A percentile compares a stretch with the other conserved stretches of the same genome.
These are phyloP conservation scores for Corythornis madagascariensis DNA, from an alignment of 2,113 vertebrate genomes.

Conservation along the genomic window DNA sequence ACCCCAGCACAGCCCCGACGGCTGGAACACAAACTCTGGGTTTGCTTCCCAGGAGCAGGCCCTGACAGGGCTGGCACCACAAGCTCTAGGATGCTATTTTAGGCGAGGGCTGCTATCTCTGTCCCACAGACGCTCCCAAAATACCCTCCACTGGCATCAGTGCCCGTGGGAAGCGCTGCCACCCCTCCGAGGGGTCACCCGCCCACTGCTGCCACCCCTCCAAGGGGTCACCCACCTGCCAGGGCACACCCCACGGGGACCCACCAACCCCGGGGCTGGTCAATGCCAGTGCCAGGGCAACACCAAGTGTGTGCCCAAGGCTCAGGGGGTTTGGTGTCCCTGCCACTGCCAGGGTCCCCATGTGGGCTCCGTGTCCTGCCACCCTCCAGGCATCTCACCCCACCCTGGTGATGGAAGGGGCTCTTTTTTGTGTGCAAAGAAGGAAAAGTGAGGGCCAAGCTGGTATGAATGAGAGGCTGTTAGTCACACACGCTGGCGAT, in stretches of 20 bases:
- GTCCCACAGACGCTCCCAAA: background rate
- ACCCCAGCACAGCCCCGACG: background rate
- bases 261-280: rapidly evolving
- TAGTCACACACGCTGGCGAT: rapidly evolving
- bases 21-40: constrained; percentile 33
- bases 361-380: rapidly evolving
- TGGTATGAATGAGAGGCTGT: background rate
- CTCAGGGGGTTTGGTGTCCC: background rate
- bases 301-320: rapidly evolving
- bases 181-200: background rate
- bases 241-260: too few relatives aligned
- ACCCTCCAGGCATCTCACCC: rapidly evolving
- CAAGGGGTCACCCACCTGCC: too few relatives aligned
- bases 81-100: constrained; percentile 30
- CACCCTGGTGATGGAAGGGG: background rate
- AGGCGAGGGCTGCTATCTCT: background rate
- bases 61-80: background rate
- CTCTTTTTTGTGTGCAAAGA: background rate
- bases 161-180: background rate
- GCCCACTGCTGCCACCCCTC: too few relatives aligned
- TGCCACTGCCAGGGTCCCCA: rapidly evolving
- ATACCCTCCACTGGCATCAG: background rate
- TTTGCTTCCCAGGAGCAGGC: constrained; percentile 21
- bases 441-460: background rate
- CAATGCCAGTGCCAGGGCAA: rapidly evolving